Conservation (phyloP, 2,113 vertebrate species). For the Pomatorhinus ruficollis region DNA sequence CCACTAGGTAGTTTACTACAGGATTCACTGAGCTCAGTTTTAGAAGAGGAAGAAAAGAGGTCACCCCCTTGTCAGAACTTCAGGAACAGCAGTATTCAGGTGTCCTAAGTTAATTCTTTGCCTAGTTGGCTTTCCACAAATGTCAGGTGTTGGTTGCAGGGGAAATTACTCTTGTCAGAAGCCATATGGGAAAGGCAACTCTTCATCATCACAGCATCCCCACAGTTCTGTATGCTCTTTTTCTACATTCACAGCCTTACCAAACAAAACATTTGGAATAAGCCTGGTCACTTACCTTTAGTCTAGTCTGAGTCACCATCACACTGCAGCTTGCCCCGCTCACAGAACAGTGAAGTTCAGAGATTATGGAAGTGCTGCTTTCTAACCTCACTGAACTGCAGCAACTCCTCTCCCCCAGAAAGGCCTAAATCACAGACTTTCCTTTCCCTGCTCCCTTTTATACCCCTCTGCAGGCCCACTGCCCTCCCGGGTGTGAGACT, state of each 20-base stretch:
- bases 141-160: neutral
- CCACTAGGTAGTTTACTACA: neutral
- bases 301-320: neutral
- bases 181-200: neutral
- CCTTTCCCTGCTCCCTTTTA: neutral
- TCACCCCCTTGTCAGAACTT: neutral
- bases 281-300: neutral
- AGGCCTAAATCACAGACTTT: neutral
- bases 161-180: neutral
- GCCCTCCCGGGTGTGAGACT: neutral
- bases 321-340: neutral
- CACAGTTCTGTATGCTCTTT: neutral
- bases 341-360: fast-evolving
- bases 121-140: neutral
- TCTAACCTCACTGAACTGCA: neutral
- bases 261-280: neutral
- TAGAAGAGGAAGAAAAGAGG: neutral
- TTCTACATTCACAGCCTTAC: neutral
- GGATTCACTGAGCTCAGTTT: neutral
- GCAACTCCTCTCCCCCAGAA: neutral
- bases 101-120: neutral
- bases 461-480: neutral
- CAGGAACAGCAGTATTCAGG: neutral
- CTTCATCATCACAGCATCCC: neutral
- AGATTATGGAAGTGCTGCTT: neutral